Evolutionary conservation across 2,113 vertebrate genomes (phyloP).

Genomic region (Rhinolophus ferrumequinum): DNA sequence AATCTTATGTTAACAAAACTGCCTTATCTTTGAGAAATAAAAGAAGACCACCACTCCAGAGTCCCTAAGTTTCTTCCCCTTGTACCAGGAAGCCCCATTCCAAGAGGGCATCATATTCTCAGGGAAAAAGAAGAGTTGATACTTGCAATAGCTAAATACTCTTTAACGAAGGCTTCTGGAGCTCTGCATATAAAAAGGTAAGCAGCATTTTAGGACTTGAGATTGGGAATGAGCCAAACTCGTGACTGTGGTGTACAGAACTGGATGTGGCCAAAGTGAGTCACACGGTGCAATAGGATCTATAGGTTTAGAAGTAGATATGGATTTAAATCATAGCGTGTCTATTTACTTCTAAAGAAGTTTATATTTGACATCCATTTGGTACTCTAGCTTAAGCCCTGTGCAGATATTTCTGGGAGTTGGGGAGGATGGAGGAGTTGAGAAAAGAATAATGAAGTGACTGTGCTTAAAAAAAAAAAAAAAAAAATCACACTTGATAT

Average conservation of each 20-base stretch:
- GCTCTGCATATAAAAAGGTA: not conserved
- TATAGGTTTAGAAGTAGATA: not conserved
- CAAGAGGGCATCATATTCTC: not conserved
- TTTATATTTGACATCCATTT: not conserved
- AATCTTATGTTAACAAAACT: not conserved
- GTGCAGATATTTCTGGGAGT: not conserved
- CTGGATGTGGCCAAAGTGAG: not conserved
- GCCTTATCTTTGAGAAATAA: conserved; percentile 17
- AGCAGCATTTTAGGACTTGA: not conserved
- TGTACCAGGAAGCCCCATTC: not conserved
- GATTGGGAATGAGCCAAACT: not conserved
- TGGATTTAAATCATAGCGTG: not conserved
- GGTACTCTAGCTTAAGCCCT: not conserved
- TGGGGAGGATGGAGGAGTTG: not conserved
- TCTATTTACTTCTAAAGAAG: not conserved
- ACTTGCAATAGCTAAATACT: not conserved
- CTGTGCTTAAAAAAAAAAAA: not conserved
- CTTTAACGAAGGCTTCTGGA: not conserved
- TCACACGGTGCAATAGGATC: not conserved
- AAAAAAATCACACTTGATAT: not conserved
- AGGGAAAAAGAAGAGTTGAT: not conserved
- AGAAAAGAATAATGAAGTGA: not conserved
- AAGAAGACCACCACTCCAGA: not conserved
- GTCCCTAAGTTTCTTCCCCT: not conserved
- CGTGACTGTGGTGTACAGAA: not conserved